phyloP scores from a whole-genome alignment of 2,113 vertebrate genomes.

The Forbesichthys papilliferus region DNA sequence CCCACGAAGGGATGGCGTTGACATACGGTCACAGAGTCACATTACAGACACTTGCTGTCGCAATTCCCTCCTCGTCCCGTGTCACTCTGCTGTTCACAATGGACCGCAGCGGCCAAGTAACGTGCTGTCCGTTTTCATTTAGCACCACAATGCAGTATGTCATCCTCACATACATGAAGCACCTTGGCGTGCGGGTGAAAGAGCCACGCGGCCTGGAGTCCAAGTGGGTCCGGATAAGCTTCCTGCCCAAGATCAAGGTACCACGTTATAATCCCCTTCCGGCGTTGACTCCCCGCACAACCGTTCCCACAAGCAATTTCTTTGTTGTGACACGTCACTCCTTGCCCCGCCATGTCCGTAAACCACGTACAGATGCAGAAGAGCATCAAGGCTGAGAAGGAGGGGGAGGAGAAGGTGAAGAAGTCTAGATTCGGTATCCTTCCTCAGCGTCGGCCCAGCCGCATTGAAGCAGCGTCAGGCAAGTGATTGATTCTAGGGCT shows the following conservation, averaged over 20 bases:
- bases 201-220: slow-evolving; percentile 90
- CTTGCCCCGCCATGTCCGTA: slow-evolving; percentile 3
- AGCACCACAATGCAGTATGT: slow-evolving; percentile 91
- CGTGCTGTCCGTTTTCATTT: slow-evolving; percentile 12
- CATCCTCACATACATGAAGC: slow-evolving; percentile 93
- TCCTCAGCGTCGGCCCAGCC: slow-evolving; percentile 86
- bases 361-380: slow-evolving; percentile 73
- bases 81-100: slow-evolving; percentile 16
- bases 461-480: slow-evolving; percentile 87
- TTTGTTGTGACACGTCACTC: not conserved
- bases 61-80: slow-evolving; percentile 12
- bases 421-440: slow-evolving; percentile 90
- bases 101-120: not conserved
- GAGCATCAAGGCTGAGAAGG: slow-evolving; percentile 91
- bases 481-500: slow-evolving; percentile 38
- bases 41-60: slow-evolving; percentile 42
- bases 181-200: slow-evolving; percentile 92
- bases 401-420: slow-evolving; percentile 92
- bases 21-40: slow-evolving; percentile 64
- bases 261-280: not conserved
- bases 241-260: slow-evolving; percentile 94
- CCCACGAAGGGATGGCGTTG: slow-evolving; percentile 29
- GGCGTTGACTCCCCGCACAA: not conserved
- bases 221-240: slow-evolving; percentile 87
- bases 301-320: not conserved